Evolutionary conservation across 2,797 vertebrate genomes (phyloP).

Genomic region (Notamacropus eugenii): DNA sequence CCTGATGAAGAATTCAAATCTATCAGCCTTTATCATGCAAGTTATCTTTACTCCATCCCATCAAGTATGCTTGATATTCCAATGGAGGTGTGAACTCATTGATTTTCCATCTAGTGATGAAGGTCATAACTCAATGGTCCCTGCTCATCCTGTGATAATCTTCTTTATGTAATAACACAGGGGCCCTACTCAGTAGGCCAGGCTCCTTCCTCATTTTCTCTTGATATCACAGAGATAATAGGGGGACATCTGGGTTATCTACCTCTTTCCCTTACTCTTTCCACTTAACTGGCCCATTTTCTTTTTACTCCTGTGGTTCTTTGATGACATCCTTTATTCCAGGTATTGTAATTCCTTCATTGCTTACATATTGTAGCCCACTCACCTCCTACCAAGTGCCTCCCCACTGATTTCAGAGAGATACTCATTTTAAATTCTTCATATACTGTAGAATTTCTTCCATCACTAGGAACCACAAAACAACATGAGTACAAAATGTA

Average conservation of each 20-base stretch:
- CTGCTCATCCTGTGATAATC: background rate
- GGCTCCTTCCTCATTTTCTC: background rate
- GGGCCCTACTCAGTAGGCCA: background rate
- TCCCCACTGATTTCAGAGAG: background rate
- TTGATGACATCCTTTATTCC: background rate
- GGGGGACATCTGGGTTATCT: background rate
- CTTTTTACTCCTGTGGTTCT: background rate
- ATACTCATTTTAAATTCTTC: background rate
- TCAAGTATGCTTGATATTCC: background rate
- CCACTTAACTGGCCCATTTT: background rate
- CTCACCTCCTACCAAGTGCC: background rate
- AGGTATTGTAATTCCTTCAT: background rate
- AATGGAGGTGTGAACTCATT: background rate
- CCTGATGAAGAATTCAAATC: background rate
- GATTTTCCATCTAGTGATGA: background rate
- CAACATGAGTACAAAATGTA: background rate
- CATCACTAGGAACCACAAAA: background rate
- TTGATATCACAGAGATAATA: background rate
- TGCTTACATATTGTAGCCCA: background rate
- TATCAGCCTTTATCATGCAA: background rate
- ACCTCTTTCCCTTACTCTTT: background rate
- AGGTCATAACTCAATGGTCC: background rate
- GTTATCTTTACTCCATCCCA: background rate
- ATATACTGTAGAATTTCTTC: background rate
- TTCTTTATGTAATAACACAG: background rate